Percentiles rank a stretch among this genome's conserved stretches.
These are phyloP conservation scores for Papilio xuthus DNA, from an alignment of 1,140 invertebrate species.

Conservation along the genomic window DNA sequence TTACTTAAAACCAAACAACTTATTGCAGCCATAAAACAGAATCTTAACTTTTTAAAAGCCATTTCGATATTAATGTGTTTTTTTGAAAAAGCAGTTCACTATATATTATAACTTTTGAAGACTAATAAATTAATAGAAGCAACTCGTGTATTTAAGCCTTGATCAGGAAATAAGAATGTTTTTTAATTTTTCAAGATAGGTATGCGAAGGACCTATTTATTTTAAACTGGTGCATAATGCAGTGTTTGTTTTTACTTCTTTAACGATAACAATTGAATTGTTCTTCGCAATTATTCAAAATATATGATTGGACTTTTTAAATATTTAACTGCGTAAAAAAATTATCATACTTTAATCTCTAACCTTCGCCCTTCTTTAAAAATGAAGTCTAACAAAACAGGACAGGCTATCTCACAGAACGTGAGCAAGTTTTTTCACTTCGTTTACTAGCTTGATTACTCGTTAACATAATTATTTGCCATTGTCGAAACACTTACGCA, in stretches of 20 bases:
- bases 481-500: neutral
- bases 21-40: conserved; percentile 34
- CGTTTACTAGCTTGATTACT: neutral
- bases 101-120: no score
- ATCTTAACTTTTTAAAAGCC: conserved; percentile 37
- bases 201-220: neutral
- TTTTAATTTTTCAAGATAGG: neutral
- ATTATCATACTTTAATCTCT: no score
- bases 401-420: neutral
- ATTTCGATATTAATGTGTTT: neutral
- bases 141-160: neutral
- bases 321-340: neutral
- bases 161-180: neutral
- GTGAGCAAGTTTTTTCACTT: neutral
- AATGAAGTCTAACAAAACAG: neutral
- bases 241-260: neutral
- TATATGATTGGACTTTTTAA: neutral
- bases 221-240: neutral
- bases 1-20: conserved; percentile 36
- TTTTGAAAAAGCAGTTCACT: neutral
- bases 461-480: neutral
- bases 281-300: neutral
- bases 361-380: neutral
- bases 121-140: neutral
- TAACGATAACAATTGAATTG: neutral